Evolutionary conservation across 2,888 invertebrate species (phyloP).

Genomic region (Ganaspis brasiliensis): DNA sequence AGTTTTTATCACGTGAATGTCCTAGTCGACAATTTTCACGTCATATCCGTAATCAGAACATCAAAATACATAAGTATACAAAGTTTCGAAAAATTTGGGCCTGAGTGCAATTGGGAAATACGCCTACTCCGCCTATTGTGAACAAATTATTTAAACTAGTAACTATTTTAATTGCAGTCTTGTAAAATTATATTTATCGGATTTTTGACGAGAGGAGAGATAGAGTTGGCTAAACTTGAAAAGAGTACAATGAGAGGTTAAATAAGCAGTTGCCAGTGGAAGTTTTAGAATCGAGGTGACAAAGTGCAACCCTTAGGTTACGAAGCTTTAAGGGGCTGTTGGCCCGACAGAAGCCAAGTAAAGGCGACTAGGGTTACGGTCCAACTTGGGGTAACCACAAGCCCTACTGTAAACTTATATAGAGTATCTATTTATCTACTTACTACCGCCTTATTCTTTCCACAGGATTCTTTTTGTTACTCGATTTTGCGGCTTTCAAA

Average conservation of each 20-base stretch:
- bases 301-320: constrained; percentile 72
- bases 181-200: too few relatives aligned
- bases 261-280: constrained; percentile 18
- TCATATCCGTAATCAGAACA: too few relatives aligned
- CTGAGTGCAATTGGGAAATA: too few relatives aligned
- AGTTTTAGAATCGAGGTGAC: constrained; percentile 63
- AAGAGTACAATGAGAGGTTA: not conserved
- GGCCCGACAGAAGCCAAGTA: constrained; percentile 80
- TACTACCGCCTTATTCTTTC: constrained; percentile 48
- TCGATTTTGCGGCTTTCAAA: not conserved
- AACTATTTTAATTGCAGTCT: too few relatives aligned
- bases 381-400: constrained; percentile 77
- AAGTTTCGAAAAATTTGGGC: too few relatives aligned
- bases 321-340: constrained; percentile 75
- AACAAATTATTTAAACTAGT: too few relatives aligned
- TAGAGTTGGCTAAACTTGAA: not conserved
- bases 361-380: constrained; percentile 78
- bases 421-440: constrained; percentile 63
- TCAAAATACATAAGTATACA: too few relatives aligned
- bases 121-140: too few relatives aligned
- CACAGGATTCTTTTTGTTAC: constrained; percentile 22
- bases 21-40: too few relatives aligned
- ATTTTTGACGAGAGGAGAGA: too few relatives aligned
- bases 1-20: too few relatives aligned
- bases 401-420: constrained; percentile 70